Conservation (phyloP, 2,888 invertebrate species). For the Pollenia angustigena region DNA sequence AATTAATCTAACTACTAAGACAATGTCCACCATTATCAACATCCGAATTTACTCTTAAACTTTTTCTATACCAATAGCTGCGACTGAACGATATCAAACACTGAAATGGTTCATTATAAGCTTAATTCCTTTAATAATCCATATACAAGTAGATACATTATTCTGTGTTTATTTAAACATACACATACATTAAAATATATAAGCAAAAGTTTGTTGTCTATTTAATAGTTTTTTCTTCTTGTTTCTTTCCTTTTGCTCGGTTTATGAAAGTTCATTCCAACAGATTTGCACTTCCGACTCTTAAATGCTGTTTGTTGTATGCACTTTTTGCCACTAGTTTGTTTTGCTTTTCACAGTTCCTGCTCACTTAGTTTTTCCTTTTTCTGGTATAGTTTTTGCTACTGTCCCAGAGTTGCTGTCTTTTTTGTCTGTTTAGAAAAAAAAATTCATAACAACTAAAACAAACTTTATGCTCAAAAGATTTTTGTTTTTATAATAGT, state of each 20-base stretch:
- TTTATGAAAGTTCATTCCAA: conserved; percentile 62
- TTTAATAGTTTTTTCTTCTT: conserved; percentile 31
- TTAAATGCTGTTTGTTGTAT: conserved; percentile 55
- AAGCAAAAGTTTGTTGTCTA: conserved; percentile 50
- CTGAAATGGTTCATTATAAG: neutral
- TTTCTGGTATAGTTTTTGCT: neutral
- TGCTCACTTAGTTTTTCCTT: neutral
- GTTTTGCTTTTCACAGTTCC: conserved; percentile 43
- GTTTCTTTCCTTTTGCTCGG: conserved; percentile 12
- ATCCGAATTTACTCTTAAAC: too few species aligned
- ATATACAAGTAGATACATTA: neutral
- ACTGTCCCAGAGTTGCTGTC: conserved; percentile 19
- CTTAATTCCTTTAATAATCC: neutral
- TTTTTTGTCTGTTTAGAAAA: conserved; percentile 15
- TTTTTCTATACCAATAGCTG: too few species aligned
- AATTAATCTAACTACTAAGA: too few species aligned
- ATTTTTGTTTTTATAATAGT: conserved; percentile 60
- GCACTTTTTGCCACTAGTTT: conserved; percentile 44
- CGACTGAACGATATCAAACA: too few species aligned
- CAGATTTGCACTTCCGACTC: conserved; percentile 68
- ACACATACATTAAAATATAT: neutral
- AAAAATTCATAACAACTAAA: conserved; percentile 46
- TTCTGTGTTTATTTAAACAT: neutral
- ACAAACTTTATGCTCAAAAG: conserved; percentile 59
- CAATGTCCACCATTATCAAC: too few species aligned